Evolutionary conservation across 2,113 vertebrate genomes (phyloP).

Genomic region (Nothoprocta perdicaria): DNA sequence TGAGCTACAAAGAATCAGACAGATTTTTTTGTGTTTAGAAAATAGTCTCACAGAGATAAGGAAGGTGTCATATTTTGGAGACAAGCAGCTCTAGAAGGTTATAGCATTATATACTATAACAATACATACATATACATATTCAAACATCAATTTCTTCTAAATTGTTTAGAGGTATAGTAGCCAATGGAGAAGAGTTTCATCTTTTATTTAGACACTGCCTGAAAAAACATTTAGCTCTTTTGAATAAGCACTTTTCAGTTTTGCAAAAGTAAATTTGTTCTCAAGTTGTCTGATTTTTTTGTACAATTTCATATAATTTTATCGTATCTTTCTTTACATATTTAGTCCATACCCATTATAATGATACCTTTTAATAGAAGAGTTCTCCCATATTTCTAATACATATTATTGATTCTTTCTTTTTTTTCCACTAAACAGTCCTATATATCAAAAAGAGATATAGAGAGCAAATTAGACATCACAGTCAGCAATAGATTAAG

Average conservation of each 20-base stretch:
- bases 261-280: constrained; percentile 9
- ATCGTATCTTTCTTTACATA: not conserved
- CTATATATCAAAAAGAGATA: not conserved
- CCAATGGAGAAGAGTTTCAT: not conserved
- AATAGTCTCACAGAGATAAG: not conserved
- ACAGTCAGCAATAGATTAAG: not conserved
- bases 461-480: not conserved
- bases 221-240: not conserved
- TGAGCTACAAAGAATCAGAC: not conserved
- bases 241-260: not conserved
- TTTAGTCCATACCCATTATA: not conserved
- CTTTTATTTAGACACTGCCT: not conserved
- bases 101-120: rapidly evolving
- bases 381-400: not conserved
- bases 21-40: not conserved
- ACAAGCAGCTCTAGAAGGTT: not conserved
- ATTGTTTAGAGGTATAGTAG: not conserved
- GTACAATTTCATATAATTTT: not conserved
- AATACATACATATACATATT: not conserved
- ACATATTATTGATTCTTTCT: not conserved
- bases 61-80: not conserved
- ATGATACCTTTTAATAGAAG: not conserved
- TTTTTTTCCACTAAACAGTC: not conserved
- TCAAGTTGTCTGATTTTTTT: constrained; percentile 28
- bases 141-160: not conserved